Evolutionary conservation across 2,113 vertebrate species (phyloP).

Genomic region (Ovis canadensis): DNA sequence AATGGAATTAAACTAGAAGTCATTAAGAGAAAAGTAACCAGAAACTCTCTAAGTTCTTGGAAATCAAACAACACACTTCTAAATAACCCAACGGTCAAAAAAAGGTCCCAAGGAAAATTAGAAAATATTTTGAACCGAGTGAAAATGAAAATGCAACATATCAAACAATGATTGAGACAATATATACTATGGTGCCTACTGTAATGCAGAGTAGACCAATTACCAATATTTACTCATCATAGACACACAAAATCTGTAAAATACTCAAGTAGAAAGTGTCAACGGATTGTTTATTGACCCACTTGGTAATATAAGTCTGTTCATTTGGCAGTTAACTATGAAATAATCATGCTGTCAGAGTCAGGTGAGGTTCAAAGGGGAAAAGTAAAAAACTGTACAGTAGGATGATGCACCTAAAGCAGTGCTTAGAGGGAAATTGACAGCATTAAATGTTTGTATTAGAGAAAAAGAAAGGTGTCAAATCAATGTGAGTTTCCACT

Average conservation of each 20-base stretch:
- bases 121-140: constrained; percentile 24
- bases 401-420: constrained; percentile 38
- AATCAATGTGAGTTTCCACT: background rate
- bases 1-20: constrained; percentile 10
- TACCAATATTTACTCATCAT: constrained; percentile 50
- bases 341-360: constrained; percentile 78
- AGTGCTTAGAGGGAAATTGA: background rate
- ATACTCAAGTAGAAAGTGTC: constrained; percentile 68
- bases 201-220: background rate
- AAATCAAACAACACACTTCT: constrained; percentile 7
- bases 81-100: background rate
- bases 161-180: constrained; percentile 58
- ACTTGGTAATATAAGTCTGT: constrained; percentile 79
- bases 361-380: constrained; percentile 68
- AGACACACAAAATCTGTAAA: constrained; percentile 53
- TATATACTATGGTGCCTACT: constrained; percentile 5
- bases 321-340: constrained; percentile 79
- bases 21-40: background rate
- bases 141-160: constrained; percentile 20
- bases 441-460: constrained; percentile 23
- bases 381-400: constrained; percentile 67
- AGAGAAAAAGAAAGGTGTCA: background rate
- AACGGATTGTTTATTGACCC: constrained; percentile 69
- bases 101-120: background rate
- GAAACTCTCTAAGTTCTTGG: background rate